phyloP scores from a whole-genome alignment of 2,797 vertebrate species.

The Xenopus petersii region DNA sequence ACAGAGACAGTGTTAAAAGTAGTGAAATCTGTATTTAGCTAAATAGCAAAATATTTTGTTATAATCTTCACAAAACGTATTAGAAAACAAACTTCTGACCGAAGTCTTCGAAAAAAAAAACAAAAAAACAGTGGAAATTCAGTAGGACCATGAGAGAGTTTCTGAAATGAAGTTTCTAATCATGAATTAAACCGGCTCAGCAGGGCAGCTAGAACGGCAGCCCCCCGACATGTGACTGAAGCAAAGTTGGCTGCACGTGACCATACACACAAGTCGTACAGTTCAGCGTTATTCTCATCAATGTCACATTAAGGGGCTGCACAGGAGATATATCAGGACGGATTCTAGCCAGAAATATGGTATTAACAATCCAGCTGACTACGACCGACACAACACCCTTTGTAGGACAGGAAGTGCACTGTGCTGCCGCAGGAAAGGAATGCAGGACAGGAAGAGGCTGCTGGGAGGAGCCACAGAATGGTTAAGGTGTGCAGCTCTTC shows the following conservation, averaged over 20 bases:
- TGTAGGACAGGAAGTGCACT: neutral
- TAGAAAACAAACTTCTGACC: conserved; percentile 17
- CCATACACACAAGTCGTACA: too few relatives aligned
- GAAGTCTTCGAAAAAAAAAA: conserved; percentile 15
- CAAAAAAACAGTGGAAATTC: conserved; percentile 9
- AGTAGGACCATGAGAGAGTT: conserved; percentile 29
- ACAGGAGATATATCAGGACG: neutral
- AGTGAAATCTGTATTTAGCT: conserved; percentile 42
- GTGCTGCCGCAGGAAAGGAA: conserved; percentile 1
- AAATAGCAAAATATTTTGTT: conserved; percentile 38
- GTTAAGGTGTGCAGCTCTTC: neutral
- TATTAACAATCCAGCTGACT: neutral
- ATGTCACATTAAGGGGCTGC: too few relatives aligned
- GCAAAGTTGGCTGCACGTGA: too few relatives aligned
- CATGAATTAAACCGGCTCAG: neutral
- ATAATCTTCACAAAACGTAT: conserved; percentile 13
- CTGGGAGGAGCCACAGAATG: neutral
- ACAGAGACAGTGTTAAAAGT: conserved; percentile 32
- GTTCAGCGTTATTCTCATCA: too few relatives aligned
- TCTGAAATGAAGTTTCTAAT: conserved; percentile 14
- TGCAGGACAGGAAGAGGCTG: neutral
- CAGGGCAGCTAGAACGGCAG: neutral
- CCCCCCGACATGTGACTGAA: neutral
- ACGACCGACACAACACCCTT: neutral
- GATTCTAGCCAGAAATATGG: conserved; percentile 2